phyloP scores from a whole-genome alignment of 2,888 invertebrate species.

The Andrena chrysosceles region DNA sequence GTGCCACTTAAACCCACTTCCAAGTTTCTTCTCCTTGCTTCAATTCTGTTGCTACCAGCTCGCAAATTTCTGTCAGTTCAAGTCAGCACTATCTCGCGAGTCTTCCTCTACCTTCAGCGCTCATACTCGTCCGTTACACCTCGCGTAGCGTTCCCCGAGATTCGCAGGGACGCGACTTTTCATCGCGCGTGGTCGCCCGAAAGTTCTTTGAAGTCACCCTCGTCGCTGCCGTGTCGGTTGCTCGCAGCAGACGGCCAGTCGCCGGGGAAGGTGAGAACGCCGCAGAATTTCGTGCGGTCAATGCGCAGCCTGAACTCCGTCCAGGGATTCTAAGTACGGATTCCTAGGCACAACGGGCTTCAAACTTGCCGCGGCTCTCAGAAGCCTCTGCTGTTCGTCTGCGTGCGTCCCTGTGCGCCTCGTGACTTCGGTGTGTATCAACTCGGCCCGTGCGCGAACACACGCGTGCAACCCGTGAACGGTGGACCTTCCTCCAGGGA shows the following conservation, averaged over 20 bases:
- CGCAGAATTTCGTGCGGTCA: constrained; percentile 61
- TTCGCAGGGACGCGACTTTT: constrained; percentile 39
- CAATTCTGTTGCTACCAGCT: too few species aligned
- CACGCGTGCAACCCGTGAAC: constrained; percentile 41
- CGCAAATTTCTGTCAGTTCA: too few species aligned
- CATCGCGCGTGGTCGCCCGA: constrained; percentile 20
- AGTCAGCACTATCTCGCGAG: too few species aligned
- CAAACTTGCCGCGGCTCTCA: constrained; percentile 33
- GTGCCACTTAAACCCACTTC: too few species aligned
- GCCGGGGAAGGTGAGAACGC: constrained; percentile 56
- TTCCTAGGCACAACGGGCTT: constrained; percentile 47
- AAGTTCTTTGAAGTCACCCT: constrained; percentile 56
- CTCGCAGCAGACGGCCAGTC: constrained; percentile 21
- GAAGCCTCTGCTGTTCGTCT: constrained; percentile 28
- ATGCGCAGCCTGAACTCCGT: constrained; percentile 53
- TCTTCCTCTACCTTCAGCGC: background rate
- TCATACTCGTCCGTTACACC: background rate
- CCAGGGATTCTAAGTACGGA: constrained; percentile 53
- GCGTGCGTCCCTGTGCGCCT: constrained; percentile 19
- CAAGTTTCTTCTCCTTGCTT: too few species aligned
- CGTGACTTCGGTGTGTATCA: constrained; percentile 15
- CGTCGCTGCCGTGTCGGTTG: constrained; percentile 26
- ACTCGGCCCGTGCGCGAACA: background rate
- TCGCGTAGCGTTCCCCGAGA: background rate
- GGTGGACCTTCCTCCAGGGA: constrained; percentile 49